A percentile compares a stretch with the other conserved stretches of the same genome.
Conservation (phyloP, 30 jellyfish, hydroid and myxozoan genomes). For the Hydra vulgaris region DNA sequence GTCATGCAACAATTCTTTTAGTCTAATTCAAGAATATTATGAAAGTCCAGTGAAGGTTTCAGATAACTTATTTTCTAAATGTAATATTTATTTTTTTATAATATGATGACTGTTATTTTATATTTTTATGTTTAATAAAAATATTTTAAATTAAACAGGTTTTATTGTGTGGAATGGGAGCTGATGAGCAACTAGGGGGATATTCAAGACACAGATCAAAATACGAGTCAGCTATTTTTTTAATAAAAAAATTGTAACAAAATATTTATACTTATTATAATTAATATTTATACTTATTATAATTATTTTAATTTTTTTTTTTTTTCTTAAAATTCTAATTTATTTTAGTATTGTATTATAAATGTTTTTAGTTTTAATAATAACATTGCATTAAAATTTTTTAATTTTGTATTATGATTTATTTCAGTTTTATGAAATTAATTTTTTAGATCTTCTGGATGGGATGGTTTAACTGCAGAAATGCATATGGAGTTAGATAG, state of each 20-base stretch:
- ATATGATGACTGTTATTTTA: background rate
- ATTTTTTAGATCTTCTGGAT: conserved; percentile 50
- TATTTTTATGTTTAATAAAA: too few species aligned
- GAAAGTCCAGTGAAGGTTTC: conserved; percentile 46
- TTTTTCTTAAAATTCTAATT: too few species aligned
- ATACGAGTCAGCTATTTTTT: conserved; percentile 59
- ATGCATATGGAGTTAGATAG: conserved; percentile 80
- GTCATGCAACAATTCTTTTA: conserved; percentile 27
- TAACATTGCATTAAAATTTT: background rate
- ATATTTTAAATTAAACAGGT: conserved; percentile 26
- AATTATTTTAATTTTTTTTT: too few species aligned
- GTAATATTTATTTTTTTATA: background rate
- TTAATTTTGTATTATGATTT: background rate
- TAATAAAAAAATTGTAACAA: too few species aligned
- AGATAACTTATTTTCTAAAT: too few species aligned
- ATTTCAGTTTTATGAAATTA: background rate
- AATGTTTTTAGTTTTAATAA: background rate
- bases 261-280: too few species aligned
- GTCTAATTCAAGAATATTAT: conserved; percentile 28
- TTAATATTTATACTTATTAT: too few species aligned
- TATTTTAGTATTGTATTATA: too few species aligned
- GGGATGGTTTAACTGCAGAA: conserved; percentile 70
- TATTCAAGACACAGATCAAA: conserved; percentile 86
- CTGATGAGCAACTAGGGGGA: conserved; percentile 98
- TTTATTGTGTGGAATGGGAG: conserved; percentile 92